phyloP scores from a whole-genome alignment of 2,113 vertebrate genomes.

The Nerophis ophidion region DNA sequence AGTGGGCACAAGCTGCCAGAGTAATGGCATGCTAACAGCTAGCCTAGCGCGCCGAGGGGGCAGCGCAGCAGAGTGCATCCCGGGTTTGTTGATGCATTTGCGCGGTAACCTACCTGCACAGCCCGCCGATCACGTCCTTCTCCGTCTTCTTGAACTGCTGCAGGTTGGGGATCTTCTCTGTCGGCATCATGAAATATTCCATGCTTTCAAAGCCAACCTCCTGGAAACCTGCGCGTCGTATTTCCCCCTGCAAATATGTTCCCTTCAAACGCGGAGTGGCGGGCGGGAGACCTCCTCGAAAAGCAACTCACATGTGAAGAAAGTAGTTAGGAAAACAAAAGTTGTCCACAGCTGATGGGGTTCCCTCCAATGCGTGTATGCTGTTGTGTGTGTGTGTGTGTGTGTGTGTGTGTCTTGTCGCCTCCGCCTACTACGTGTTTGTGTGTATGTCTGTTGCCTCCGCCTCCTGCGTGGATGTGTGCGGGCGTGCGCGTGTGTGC shows the following conservation, averaged over 20 bases:
- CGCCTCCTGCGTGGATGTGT: slow-evolving; percentile 47
- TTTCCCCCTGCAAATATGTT: slow-evolving; percentile 2
- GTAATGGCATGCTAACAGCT: slow-evolving; percentile 39
- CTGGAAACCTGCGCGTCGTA: slow-evolving; percentile 15
- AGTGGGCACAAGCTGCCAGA: slow-evolving; percentile 34
- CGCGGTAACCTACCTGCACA: slow-evolving; percentile 79
- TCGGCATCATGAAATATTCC: slow-evolving; percentile 91
- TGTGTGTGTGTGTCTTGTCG: slow-evolving; percentile 50
- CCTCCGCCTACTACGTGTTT: slow-evolving; percentile 65
- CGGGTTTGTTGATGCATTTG: not conserved
- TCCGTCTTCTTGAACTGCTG: slow-evolving; percentile 90
- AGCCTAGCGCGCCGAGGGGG: slow-evolving; percentile 29
- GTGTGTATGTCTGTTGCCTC: slow-evolving; percentile 39
- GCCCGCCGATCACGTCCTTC: slow-evolving; percentile 87
- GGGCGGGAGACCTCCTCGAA: no score
- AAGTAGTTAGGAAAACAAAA: slow-evolving; percentile 32
- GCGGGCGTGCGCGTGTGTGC: slow-evolving; percentile 57
- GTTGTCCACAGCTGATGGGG: slow-evolving; percentile 69
- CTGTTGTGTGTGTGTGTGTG: slow-evolving; percentile 43
- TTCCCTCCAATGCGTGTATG: slow-evolving; percentile 63
- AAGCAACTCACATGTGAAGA: not conserved
- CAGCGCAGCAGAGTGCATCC: slow-evolving; percentile 15
- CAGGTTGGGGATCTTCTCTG: slow-evolving; percentile 81
- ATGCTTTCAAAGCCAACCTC: slow-evolving; percentile 67
- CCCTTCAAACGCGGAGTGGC: not conserved